These are phyloP conservation scores for Hypomesus transpacificus DNA, from an alignment of 2,113 vertebrate genomes.

Conservation along the genomic window DNA sequence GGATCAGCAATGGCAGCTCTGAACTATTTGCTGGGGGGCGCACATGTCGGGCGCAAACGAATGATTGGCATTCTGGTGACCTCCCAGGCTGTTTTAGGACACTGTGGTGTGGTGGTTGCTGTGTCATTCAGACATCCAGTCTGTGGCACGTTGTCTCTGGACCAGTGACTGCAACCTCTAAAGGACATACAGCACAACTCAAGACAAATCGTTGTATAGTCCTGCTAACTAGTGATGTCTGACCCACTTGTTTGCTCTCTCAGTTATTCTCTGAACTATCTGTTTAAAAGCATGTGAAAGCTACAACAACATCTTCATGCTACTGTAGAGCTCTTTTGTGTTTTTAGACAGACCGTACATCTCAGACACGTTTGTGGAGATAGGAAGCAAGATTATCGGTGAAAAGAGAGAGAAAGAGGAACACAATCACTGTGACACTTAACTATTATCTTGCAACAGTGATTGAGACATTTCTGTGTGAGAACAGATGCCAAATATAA, in stretches of 20 bases:
- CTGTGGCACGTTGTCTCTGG: conserved; percentile 47
- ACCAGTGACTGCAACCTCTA: conserved; percentile 34
- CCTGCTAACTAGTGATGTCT: neutral
- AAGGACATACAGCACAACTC: neutral
- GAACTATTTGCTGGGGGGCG: conserved; percentile 65
- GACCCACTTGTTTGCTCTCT: neutral
- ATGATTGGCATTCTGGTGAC: conserved; percentile 67
- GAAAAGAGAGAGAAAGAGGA: conserved; percentile 18
- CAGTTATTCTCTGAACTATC: neutral
- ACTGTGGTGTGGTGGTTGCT: conserved; percentile 44
- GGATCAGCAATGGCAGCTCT: conserved; percentile 65
- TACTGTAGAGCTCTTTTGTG: neutral
- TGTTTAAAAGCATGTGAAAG: neutral
- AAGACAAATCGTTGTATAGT: neutral
- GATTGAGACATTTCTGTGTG: conserved; percentile 53
- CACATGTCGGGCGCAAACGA: conserved; percentile 54
- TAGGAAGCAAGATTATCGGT: conserved; percentile 12
- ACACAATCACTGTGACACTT: conserved; percentile 50
- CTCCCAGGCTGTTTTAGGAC: conserved; percentile 64
- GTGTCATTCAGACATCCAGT: conserved; percentile 46
- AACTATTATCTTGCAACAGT: conserved; percentile 51
- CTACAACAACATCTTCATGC: conserved; percentile 25
- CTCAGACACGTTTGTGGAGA: neutral
- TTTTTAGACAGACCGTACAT: conserved; percentile 6
- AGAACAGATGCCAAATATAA: conserved; percentile 45